Conservation (phyloP, 2,797 vertebrate species). For the Zenarchopterus dispar region DNA sequence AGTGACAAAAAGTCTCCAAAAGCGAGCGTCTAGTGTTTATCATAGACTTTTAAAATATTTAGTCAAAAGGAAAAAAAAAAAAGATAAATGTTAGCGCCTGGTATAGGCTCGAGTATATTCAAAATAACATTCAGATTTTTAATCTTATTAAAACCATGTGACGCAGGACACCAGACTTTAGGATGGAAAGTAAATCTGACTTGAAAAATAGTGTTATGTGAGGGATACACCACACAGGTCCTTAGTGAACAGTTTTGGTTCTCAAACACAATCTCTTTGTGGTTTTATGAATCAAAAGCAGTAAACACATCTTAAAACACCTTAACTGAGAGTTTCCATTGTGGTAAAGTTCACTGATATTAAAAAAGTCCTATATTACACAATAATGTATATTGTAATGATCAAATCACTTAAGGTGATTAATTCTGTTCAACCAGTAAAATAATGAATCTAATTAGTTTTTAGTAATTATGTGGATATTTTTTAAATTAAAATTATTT, state of each 20-base stretch:
- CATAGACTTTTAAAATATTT: background rate
- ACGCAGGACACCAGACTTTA: background rate
- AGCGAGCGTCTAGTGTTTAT: background rate
- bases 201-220: background rate
- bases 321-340: constrained; percentile 6
- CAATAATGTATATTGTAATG: constrained; percentile 11
- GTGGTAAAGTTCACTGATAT: constrained; percentile 7
- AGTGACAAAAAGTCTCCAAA: background rate
- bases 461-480: no score
- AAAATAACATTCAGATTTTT: background rate
- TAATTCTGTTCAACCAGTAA: no score
- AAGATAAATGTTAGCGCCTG: no score
- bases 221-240: no score
- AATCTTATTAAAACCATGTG: background rate
- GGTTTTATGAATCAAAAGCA: background rate
- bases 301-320: background rate
- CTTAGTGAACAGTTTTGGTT: background rate
- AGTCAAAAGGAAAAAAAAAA: no score
- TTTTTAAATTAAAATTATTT: no score
- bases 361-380: constrained; percentile 1
- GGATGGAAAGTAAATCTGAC: background rate
- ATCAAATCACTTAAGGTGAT: no score
- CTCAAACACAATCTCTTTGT: background rate
- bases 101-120: no score
- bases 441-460: no score